phyloP scores from a whole-genome alignment of 92 coral and sea anemone species.

The Micromussa lordhowensis region DNA sequence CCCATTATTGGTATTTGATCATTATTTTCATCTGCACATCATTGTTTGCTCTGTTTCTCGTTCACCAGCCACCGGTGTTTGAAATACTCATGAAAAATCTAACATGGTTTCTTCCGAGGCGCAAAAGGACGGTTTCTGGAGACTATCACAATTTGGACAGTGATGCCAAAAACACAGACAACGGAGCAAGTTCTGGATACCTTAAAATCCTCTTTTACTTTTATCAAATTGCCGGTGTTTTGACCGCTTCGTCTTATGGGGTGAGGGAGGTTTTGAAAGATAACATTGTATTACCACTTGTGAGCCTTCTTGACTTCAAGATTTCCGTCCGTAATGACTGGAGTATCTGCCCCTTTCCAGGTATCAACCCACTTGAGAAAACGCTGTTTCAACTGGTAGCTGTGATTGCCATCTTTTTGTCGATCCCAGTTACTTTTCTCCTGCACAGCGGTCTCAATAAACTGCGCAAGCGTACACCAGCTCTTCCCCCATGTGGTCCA shows the following conservation, averaged over 20 bases:
- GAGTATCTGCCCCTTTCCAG: constrained; percentile 51
- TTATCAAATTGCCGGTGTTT: constrained; percentile 46
- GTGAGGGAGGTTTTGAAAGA: background rate
- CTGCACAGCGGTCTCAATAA: constrained; percentile 48
- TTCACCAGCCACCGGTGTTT: constrained; percentile 42
- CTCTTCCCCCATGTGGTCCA: constrained; percentile 43
- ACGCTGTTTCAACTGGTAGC: constrained; percentile 19
- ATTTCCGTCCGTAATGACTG: constrained; percentile 5
- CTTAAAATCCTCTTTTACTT: constrained; percentile 50
- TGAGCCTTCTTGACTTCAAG: constrained; percentile 22
- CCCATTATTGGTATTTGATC: constrained; percentile 15
- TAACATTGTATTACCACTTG: constrained; percentile 11
- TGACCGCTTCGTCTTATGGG: constrained; percentile 30
- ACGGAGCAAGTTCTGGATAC: background rate
- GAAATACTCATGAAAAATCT: constrained; percentile 7
- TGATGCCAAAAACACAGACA: background rate
- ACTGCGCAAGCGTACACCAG: constrained; percentile 17
- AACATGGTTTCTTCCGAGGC: constrained; percentile 43
- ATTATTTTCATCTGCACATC: background rate
- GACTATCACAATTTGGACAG: background rate
- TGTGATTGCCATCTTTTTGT: background rate
- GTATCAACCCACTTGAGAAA: constrained; percentile 35
- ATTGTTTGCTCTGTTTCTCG: constrained; percentile 34
- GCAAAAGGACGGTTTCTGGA: background rate
- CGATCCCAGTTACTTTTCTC: constrained; percentile 11